Percentiles rank a stretch among this genome's conserved stretches.
phyloP scores from a whole-genome alignment of 2,888 invertebrate genomes.

The Oxyscelio sp. region DNA sequence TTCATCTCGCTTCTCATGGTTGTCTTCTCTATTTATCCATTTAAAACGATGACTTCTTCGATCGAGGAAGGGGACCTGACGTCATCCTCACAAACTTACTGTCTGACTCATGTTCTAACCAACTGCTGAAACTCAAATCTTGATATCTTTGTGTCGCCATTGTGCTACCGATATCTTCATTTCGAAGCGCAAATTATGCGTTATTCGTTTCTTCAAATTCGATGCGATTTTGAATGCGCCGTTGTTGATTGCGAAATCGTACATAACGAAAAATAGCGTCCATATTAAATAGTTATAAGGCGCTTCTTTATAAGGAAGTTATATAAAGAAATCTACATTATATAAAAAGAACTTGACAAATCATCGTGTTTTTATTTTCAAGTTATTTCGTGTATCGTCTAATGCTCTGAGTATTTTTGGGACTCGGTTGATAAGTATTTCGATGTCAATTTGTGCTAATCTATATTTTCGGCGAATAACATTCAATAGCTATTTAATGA shows the following conservation, averaged over 20 bases:
- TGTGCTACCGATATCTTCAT: constrained; percentile 38
- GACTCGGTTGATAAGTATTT: constrained; percentile 18
- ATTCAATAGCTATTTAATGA: constrained; percentile 63
- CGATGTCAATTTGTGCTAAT: constrained; percentile 39
- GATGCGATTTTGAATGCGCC: no score
- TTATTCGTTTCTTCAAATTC: no score
- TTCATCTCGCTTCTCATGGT: constrained; percentile 58
- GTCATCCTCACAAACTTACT: constrained; percentile 86
- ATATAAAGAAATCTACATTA: neutral
- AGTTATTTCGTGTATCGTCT: neutral
- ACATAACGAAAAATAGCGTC: no score
- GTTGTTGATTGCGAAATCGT: no score
- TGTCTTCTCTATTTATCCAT: constrained; percentile 77
- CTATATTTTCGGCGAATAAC: constrained; percentile 17
- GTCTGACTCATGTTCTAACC: constrained; percentile 84
- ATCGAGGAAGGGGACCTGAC: constrained; percentile 83
- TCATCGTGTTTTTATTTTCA: neutral
- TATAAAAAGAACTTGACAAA: neutral
- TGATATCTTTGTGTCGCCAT: constrained; percentile 56
- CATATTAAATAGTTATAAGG: no score
- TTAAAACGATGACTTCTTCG: constrained; percentile 85
- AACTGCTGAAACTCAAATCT: constrained; percentile 69
- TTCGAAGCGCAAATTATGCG: no score
- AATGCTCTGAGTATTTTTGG: constrained; percentile 7
- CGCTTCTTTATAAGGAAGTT: no score